A percentile compares a stretch with the other conserved stretches of the same genome.
Evolutionary conservation across 1,140 invertebrate genomes (phyloP).

Genomic region (Drosophila kanapiae): DNA sequence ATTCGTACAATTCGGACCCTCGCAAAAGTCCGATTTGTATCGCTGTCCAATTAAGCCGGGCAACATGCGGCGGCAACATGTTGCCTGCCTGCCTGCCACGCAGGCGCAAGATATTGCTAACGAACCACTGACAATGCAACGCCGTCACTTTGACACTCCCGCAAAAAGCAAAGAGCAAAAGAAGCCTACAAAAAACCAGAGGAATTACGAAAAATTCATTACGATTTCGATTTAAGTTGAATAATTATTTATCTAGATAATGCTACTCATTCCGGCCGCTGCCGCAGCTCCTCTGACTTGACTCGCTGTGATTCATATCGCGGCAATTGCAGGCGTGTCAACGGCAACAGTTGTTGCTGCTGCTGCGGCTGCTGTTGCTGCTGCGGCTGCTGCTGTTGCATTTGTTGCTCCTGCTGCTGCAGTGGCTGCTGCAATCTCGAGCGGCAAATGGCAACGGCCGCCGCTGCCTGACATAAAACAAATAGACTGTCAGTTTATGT

Average conservation of each 20-base stretch:
- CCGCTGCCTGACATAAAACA: conserved; percentile 74
- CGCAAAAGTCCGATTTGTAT: conserved; percentile 65
- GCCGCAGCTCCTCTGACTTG: conserved; percentile 9
- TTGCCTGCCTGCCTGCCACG: conserved; percentile 35
- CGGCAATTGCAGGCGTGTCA: conserved; percentile 78
- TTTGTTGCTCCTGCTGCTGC: neutral
- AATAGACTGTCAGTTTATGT: conserved; percentile 82
- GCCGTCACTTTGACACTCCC: conserved; percentile 82
- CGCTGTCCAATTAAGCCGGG: conserved; percentile 78
- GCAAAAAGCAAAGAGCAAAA: conserved; percentile 31
- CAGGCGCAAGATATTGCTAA: conserved; percentile 67
- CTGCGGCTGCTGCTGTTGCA: conserved; percentile 4
- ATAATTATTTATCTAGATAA: conserved; percentile 84
- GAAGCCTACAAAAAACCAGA: neutral
- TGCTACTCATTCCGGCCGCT: conserved; percentile 51
- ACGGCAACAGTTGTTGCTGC: conserved; percentile 44
- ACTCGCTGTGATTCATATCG: conserved; percentile 73
- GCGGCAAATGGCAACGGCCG: conserved; percentile 55
- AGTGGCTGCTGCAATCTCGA: conserved; percentile 38
- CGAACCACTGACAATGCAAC: conserved; percentile 80
- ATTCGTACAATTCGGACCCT: conserved; percentile 30
- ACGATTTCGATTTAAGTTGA: conserved; percentile 84
- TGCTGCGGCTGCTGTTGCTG: conserved; percentile 3
- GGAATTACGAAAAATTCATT: conserved; percentile 75
- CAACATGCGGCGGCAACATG: conserved; percentile 77